Base-by-base conservation (phyloP, 2,797 vertebrate species). In the Rhinoraja longicauda region DNA sequence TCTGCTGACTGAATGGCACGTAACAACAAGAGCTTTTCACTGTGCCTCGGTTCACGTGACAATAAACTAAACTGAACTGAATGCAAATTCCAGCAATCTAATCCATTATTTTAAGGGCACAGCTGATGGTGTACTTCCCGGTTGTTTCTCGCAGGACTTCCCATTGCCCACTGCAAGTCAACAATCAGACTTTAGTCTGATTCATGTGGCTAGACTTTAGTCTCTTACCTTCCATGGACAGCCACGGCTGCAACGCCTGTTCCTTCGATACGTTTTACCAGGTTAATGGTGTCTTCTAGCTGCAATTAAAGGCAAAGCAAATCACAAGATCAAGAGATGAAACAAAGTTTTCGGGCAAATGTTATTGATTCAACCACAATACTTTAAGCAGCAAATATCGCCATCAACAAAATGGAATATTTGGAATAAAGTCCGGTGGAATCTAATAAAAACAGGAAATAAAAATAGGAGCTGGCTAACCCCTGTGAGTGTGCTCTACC, bases 221-320 rank as follows among this genome's bases (percentile, higher is more conserved):
- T 92, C 94, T 92, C 94, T 96, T 95, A 99, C 99, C 99, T 98
- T 95, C 98, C 99, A 36, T 99, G 99, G 86, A 99, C 98, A 0
- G 98, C 97, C 84, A 99, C 95, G 0, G 99, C 99, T 9, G 98
- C 95, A 26, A 99, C 97, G 36, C 99, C 99, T 0, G 98, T 98
- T 94, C 93, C 97, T 94, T 99, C 98, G 93, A 99, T 99, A 94
- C 96, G 97, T 94, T 96, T 97, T 32, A 97, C 98, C 94, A 99
- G 96, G 57, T 90, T 94, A 90, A 99, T 45, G 0, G 98, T 99
- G 39, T 99, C 98, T 94, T 98, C 97, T 94, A 99, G 86, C 98
- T 99, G 94, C 94, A 94, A 93, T 79, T 70, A 82, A 93, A 64
- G n/a, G 17, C 62, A 90, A 67, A 67, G 36, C 62, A 88, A 88